phyloP scores from a whole-genome alignment of 2,888 invertebrate genomes.

The Galerucella nymphaeae region DNA sequence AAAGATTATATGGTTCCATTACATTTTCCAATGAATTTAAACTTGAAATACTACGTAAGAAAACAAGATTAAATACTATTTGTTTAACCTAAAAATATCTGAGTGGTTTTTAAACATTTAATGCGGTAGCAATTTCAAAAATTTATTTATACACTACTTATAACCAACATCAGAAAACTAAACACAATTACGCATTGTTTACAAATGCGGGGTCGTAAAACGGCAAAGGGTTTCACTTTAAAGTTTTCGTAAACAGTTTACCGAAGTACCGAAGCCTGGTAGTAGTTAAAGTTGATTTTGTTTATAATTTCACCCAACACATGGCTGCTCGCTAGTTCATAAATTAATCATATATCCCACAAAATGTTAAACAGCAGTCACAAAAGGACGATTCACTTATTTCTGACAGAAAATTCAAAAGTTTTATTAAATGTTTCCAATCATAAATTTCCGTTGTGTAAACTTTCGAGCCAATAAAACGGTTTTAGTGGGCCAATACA shows the following conservation, averaged over 20 bases:
- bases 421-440: conserved; percentile 41
- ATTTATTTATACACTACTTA: conserved; percentile 40
- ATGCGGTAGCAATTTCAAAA: conserved; percentile 29
- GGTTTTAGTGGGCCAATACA: conserved; percentile 41
- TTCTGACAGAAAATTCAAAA: conserved; percentile 39
- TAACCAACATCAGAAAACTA: conserved; percentile 38
- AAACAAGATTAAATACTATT: not conserved
- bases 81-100: conserved; percentile 11
- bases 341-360: conserved; percentile 47
- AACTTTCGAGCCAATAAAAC: conserved; percentile 44
- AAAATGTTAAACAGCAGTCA: conserved; percentile 44
- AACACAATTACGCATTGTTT: conserved; percentile 52
- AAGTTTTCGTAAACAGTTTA: conserved; percentile 49
- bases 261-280: conserved; percentile 43
- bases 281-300: conserved; percentile 47
- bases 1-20: not conserved
- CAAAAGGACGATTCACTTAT: conserved; percentile 43
- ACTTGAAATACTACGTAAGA: not conserved
- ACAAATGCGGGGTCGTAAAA: conserved; percentile 48
- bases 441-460: conserved; percentile 46
- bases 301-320: conserved; percentile 52
- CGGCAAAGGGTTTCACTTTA: conserved; percentile 48
- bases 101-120: conserved; percentile 2
- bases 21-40: conserved; percentile 8
- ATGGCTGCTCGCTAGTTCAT: conserved; percentile 51